Evolutionary conservation across 2,797 vertebrate species (phyloP), one percentile per base, ranked within the genome.

Genomic region (Gephyroberyx darwinii): DNA sequence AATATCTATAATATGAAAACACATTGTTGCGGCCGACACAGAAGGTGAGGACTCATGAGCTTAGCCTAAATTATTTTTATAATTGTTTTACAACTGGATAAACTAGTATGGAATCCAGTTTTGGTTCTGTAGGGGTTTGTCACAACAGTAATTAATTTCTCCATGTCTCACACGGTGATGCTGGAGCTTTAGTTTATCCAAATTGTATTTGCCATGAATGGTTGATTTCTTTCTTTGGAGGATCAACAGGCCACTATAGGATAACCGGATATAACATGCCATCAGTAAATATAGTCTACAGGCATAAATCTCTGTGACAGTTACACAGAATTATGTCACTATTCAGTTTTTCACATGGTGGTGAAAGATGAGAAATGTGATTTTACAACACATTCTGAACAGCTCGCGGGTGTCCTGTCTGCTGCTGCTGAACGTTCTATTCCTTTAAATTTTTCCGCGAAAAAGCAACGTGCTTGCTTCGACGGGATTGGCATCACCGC

Each of bases 361-460:
- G 51, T 52, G 20, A 52, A n/a, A 33, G 10, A 6, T 17, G 19
- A 50, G 17, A 19, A 19, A 51, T 22, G 48, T 3, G n/a, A 51
- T 51, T 51, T 3, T 51, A 19, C 12, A 20, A 53, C 20, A 13
- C 20, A 26, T 4, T 41, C 39, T 41, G 3, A 41, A 10, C 3
- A 35, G 6, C 33, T 35, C 33, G 26, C 26, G 26, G 37, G 10
- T 39, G 10, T 41, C 39, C 39, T 16, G 13, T 33, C 35, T 51
- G 6, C 9, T 33, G 10, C 19, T 45, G 19, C 47, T n/a, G 20
- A 5, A 54, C 22, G 17, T 5, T 37, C 73, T 81, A 84, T 71
- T 53, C 84, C 91, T 93, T 93, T 92, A 90, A 93, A 79, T 58
- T 30, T 77, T 80, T 90, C 83, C 81, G 80, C 84, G 85, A 86